phyloP scores from a whole-genome alignment of 2,797 vertebrate genomes.

The Huso huso region DNA sequence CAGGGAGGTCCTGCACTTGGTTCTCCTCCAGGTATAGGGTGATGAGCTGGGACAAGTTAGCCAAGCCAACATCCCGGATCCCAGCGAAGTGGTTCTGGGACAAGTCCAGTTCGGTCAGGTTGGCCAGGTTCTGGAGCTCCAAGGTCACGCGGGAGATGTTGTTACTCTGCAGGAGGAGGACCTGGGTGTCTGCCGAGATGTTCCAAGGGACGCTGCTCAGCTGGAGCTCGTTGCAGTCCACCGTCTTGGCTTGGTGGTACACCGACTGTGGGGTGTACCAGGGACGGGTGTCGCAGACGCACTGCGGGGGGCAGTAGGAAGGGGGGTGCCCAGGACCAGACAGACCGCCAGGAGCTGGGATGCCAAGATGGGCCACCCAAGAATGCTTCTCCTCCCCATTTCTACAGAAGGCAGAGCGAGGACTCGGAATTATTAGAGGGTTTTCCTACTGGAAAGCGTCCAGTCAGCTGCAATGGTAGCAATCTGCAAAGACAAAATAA shows the following conservation, averaged over 20 bases:
- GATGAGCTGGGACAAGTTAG: conserved; percentile 56
- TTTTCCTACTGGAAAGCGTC: too few relatives aligned
- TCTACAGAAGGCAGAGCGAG: too few relatives aligned
- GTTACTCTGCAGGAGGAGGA: conserved; percentile 73
- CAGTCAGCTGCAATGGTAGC: too few relatives aligned
- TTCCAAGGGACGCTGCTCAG: conserved; percentile 54
- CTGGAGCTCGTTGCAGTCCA: conserved; percentile 73
- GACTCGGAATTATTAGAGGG: too few relatives aligned
- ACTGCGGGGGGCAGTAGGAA: conserved; percentile 60
- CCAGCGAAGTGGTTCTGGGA: conserved; percentile 71
- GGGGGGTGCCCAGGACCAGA: conserved; percentile 18
- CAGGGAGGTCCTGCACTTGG: conserved; percentile 59
- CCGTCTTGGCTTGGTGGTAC: conserved; percentile 66
- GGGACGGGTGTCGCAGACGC: conserved; percentile 71
- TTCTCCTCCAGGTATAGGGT: conserved; percentile 76
- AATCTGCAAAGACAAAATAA: too few relatives aligned
- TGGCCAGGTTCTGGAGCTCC: conserved; percentile 60
- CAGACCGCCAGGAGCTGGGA: conserved; percentile 25
- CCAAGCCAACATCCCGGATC: conserved; percentile 55
- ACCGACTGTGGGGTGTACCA: conserved; percentile 76
- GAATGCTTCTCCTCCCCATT: too few relatives aligned
- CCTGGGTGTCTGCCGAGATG: conserved; percentile 61
- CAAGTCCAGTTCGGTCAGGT: conserved; percentile 71
- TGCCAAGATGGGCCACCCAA: too few relatives aligned
- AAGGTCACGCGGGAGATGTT: conserved; percentile 60